A percentile compares a stretch with the other conserved stretches of the same genome.
These are phyloP conservation scores for Thaumatotibia leucotreta DNA, from an alignment of 1,140 invertebrate genomes.

Conservation along the genomic window DNA sequence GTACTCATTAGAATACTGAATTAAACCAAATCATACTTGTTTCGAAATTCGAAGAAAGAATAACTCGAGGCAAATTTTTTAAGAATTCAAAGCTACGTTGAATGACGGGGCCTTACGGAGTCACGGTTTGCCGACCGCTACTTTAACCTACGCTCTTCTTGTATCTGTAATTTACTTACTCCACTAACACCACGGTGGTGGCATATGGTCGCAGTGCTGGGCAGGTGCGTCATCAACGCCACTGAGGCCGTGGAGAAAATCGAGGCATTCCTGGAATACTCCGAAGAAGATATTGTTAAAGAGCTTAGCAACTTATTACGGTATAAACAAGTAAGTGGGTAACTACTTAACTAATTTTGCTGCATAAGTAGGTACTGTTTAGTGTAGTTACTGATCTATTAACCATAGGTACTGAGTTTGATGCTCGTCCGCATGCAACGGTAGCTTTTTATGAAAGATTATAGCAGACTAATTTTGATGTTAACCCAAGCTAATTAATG, in stretches of 20 bases:
- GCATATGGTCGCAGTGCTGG: conserved; percentile 50
- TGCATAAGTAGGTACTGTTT: too few relatives aligned
- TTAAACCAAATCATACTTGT: too few relatives aligned
- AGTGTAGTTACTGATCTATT: too few relatives aligned
- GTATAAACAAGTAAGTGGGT: conserved; percentile 42
- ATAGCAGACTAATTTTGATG: too few relatives aligned
- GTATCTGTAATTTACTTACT: conserved; percentile 14
- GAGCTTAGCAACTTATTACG: conserved; percentile 41
- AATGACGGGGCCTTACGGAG: background rate
- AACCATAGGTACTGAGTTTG: too few relatives aligned
- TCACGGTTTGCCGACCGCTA: background rate
- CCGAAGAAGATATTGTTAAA: conserved; percentile 35
- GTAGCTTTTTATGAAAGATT: too few relatives aligned
- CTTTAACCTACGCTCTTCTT: background rate
- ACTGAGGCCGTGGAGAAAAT: conserved; percentile 28
- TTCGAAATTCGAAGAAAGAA: too few relatives aligned
- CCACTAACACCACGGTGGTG: conserved; percentile 23
- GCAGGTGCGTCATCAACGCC: conserved; percentile 57
- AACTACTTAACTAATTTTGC: too few relatives aligned
- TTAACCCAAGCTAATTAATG: too few relatives aligned
- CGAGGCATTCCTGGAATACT: conserved; percentile 29
- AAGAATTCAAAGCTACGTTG: background rate
- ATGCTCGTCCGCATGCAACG: too few relatives aligned
- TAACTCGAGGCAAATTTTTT: too few relatives aligned
- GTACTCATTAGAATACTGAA: too few relatives aligned